A percentile compares a stretch with the other conserved stretches of the same genome.
Evolutionary conservation across 1,140 invertebrate species (phyloP).

Genomic region (Bradynema listronoti): DNA sequence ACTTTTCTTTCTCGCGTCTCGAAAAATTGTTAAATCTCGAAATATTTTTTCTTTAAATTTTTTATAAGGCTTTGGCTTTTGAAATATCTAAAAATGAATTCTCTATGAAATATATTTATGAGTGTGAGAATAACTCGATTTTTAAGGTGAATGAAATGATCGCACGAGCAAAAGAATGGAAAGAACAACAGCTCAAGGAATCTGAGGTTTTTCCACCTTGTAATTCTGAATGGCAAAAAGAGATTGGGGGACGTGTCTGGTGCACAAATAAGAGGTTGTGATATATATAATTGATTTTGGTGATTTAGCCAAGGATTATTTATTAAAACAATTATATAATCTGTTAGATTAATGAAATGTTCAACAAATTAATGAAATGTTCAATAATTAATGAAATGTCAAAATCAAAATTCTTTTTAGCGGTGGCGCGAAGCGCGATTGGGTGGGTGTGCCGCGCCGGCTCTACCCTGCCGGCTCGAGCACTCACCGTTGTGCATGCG

Average conservation of each 20-base stretch:
- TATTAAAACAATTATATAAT: too few species aligned
- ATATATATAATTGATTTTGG: too few species aligned
- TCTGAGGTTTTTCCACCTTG: constrained; percentile 75
- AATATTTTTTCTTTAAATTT: not conserved
- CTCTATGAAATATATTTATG: not conserved
- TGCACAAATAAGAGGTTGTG: constrained; percentile 73
- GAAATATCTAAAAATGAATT: not conserved
- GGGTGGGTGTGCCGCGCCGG: constrained; percentile 76
- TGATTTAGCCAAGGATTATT: too few species aligned
- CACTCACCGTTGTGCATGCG: constrained; percentile 72
- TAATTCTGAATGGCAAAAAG: constrained; percentile 78
- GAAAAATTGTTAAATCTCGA: not conserved
- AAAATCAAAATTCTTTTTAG: constrained; percentile 60
- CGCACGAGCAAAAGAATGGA: constrained; percentile 63
- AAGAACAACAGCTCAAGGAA: constrained; percentile 64
- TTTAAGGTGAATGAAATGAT: constrained; percentile 63
- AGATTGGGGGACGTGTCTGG: constrained; percentile 74
- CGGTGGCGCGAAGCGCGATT: constrained; percentile 74
- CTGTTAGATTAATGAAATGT: too few species aligned
- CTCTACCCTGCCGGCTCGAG: constrained; percentile 66
- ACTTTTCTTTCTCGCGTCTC: too few species aligned
- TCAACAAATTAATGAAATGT: too few species aligned
- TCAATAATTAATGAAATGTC: not conserved
- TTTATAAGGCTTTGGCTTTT: not conserved
- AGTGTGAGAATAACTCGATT: not conserved